A percentile compares a stretch with the other conserved stretches of the same genome.
Conservation (phyloP, 23 tunicate genomes). For the Trididemnum nubilum region DNA sequence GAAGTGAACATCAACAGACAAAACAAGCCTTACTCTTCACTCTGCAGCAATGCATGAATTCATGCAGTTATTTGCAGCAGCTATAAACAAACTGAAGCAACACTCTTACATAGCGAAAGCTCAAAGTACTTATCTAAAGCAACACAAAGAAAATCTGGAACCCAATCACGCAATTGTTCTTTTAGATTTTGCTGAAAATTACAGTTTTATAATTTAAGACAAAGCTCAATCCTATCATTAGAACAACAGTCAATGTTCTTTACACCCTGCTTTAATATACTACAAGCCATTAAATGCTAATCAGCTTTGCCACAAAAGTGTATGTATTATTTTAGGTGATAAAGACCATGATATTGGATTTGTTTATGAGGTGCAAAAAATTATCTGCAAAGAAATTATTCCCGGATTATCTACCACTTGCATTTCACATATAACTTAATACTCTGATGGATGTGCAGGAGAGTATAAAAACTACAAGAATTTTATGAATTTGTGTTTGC, state of each 20-base stretch:
- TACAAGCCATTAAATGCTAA: neutral
- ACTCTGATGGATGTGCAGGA: neutral
- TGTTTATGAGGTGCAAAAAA: neutral
- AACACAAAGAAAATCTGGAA: neutral
- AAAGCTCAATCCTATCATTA: neutral
- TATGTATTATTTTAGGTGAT: neutral
- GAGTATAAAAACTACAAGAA: conserved; percentile 9
- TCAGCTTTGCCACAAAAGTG: neutral
- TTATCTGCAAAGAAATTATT: neutral
- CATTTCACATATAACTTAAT: neutral
- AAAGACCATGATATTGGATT: neutral
- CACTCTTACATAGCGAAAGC: conserved; percentile 4
- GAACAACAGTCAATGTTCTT: neutral
- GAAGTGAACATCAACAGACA: neutral
- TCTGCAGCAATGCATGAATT: neutral
- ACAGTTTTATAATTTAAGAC: neutral
- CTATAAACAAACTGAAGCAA: neutral
- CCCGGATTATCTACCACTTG: neutral
- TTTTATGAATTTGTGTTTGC: neutral
- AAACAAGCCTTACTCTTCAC: neutral
- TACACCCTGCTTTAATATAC: neutral
- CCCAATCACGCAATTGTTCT: neutral
- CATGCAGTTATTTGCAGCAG: neutral
- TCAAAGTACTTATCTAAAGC: neutral
- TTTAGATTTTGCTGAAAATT: conserved; percentile 9